Conservation (phyloP, 2,888 invertebrate genomes). For the Platycnemis pennipes region DNA sequence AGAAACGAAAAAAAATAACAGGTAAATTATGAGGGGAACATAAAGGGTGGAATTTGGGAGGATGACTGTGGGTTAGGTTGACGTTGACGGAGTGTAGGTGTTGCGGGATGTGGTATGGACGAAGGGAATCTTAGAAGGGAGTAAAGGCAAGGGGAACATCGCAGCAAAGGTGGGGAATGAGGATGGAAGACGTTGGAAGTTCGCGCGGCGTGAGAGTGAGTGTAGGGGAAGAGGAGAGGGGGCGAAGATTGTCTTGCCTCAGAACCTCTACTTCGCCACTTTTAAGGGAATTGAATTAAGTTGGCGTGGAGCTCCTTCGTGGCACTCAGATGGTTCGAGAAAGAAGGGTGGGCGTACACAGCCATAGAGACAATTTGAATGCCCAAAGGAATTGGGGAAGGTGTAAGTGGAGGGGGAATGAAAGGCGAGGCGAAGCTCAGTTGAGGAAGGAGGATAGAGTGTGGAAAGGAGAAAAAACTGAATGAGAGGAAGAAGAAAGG, state of each 20-base stretch:
- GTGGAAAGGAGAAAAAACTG: slow-evolving; percentile 55
- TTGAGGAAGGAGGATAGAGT: neutral
- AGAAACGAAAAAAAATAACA: neutral
- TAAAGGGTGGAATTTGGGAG: too few relatives aligned
- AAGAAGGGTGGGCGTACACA: neutral
- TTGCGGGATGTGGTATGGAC: neutral
- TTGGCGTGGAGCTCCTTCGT: slow-evolving; percentile 25
- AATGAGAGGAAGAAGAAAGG: slow-evolving; percentile 61
- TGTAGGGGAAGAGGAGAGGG: neutral
- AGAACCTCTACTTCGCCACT: slow-evolving; percentile 52
- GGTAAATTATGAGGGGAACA: neutral
- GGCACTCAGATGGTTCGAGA: slow-evolving; percentile 31
- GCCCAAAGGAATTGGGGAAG: neutral
- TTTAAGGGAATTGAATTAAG: slow-evolving; percentile 50
- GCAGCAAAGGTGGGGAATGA: slow-evolving; percentile 13
- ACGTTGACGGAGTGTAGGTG: neutral
- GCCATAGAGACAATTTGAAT: slow-evolving; percentile 41
- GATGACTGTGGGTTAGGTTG: neutral
- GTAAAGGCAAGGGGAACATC: neutral
- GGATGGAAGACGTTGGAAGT: neutral
- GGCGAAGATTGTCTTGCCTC: slow-evolving; percentile 41
- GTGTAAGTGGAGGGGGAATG: neutral
- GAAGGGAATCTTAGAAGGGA: neutral
- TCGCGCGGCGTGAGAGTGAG: slow-evolving; percentile 49
- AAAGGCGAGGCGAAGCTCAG: neutral